Evolutionary conservation across 1,140 invertebrate species (phyloP), one percentile per base, ranked within the genome.

Genomic region (Euwallacea similis): DNA sequence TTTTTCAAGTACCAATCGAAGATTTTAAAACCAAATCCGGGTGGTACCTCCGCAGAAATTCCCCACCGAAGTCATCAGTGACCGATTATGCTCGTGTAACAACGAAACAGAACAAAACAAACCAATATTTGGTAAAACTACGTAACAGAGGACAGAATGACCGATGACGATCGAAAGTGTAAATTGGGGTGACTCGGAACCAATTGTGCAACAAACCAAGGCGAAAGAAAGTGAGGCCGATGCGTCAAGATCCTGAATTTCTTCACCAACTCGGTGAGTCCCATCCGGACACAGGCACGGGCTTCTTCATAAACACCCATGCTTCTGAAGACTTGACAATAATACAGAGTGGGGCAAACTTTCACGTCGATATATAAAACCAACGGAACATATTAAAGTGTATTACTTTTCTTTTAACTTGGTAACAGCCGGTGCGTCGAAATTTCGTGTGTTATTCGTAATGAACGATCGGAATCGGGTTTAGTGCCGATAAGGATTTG

Each of bases 311-410:
- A 55, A 33, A 47, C 73, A 65, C 21, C 69, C 13, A 16, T 65
- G 69, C 62, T 65, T 65, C 61, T 71, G 69, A 66, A 68, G 47
- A 33, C 16, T 50, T 65, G 47, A 64, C 33, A 13, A 54, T 65
- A 59, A 33, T 33, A 33, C 47, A 58, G 73, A 78, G 76, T 76
- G 79, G 73, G 79, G 79, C 74, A 70, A 76, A 80, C 79, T 80
- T 80, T 80, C 79, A 79, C 79, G 75, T 75, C 76, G 62, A 77
- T 80, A 77, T 80, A 80, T 80, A 80, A 79, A 80, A 80, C 74
- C 78, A 78, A 79, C 76, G 74, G 76, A 76, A 78, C 73, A 78
- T 75, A 78, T 78, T 76, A 76, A 79, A 78, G 69, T 75, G 76
- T 77, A 79, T 80, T 80, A 80, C 76, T 79, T 78, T 76, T 77